phyloP scores from a whole-genome alignment of 2,113 vertebrate species.

The Saguinus imperator region DNA sequence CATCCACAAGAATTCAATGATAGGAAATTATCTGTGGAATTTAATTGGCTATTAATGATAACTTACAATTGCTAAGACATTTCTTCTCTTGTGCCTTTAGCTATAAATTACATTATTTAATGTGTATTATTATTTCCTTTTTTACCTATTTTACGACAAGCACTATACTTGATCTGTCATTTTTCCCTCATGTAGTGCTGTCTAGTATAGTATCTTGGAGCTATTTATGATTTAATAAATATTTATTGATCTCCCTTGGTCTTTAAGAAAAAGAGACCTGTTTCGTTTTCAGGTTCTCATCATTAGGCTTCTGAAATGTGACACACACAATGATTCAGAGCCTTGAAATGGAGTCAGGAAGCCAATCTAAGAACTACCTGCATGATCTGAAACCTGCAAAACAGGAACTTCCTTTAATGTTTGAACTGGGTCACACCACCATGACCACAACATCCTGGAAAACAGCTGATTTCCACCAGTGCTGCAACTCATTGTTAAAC shows the following conservation, averaged over 20 bases:
- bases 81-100: neutral
- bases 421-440: neutral
- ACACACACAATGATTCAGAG: neutral
- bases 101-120: neutral
- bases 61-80: neutral
- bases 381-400: neutral
- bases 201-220: neutral
- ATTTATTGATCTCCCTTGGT: neutral
- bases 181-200: neutral
- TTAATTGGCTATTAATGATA: neutral
- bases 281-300: neutral
- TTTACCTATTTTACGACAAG: neutral
- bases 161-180: neutral
- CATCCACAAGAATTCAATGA: neutral
- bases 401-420: neutral
- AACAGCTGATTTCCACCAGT: neutral
- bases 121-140: neutral
- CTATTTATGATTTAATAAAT: neutral
- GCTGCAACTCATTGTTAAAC: neutral
- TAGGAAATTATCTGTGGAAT: neutral
- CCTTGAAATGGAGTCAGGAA: neutral
- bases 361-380: neutral
- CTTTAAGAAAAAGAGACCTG: neutral
- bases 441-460: neutral
- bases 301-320: neutral